phyloP scores from a whole-genome alignment of 2,113 vertebrate genomes.

The Brienomyrus longianalis region DNA sequence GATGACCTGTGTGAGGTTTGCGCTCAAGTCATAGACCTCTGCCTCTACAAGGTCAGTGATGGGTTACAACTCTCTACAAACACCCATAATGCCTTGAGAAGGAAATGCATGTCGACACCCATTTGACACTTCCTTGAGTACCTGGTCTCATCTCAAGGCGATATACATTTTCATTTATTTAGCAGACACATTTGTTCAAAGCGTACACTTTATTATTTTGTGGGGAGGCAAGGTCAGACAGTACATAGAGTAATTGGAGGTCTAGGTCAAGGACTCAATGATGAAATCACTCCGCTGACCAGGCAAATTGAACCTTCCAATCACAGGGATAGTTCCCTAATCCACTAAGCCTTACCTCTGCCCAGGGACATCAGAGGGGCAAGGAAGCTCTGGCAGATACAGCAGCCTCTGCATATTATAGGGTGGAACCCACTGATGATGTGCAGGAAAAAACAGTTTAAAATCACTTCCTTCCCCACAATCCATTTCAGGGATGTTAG shows the following conservation, averaged over 20 bases:
- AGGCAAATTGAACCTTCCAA: not conserved
- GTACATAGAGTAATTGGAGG: not conserved
- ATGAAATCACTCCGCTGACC: not conserved
- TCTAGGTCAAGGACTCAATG: not conserved
- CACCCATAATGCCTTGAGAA: not conserved
- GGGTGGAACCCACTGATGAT: not conserved
- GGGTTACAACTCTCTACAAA: slow-evolving; percentile 36
- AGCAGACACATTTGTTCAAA: not conserved
- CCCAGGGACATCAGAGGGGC: not conserved
- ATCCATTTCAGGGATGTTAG: not conserved
- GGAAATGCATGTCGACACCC: slow-evolving; percentile 56
- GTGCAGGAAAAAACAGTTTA: not conserved
- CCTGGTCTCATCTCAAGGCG: not conserved
- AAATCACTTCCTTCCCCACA: not conserved
- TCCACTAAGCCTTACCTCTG: not conserved
- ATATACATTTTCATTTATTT: not conserved
- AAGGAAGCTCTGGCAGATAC: not conserved
- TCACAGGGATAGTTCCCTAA: not conserved
- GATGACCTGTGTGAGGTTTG: slow-evolving; percentile 97
- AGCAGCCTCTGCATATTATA: not conserved
- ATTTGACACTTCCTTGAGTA: not conserved
- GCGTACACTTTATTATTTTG: not conserved
- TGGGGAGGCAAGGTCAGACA: not conserved
- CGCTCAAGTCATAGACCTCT: slow-evolving; percentile 99
- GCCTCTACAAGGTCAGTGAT: slow-evolving; percentile 87